Evolutionary conservation across 37 sponge, comb jelly and placozoan species (phyloP).

Genomic region (Petrosia ficiformis): DNA sequence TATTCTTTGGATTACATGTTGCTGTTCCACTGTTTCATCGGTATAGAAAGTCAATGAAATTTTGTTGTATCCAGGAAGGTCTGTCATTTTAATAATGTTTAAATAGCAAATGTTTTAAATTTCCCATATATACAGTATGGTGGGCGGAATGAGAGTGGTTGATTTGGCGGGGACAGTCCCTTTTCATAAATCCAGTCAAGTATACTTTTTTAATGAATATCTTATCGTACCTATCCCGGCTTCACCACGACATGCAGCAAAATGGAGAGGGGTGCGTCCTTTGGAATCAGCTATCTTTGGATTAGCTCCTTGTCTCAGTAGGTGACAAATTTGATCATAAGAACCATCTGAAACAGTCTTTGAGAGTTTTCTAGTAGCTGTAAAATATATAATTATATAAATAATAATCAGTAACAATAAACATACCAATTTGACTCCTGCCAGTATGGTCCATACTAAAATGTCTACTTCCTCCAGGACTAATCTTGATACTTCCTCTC

Average conservation of each 20-base stretch:
- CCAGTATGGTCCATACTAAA: conserved; percentile 2
- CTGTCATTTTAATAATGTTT: too few species aligned
- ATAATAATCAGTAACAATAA: background rate
- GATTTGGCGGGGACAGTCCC: background rate
- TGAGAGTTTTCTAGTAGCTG: conserved; percentile 1
- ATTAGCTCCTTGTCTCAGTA: conserved; percentile 54
- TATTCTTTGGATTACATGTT: too few species aligned
- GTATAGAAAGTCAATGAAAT: too few species aligned
- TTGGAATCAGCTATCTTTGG: conserved; percentile 42
- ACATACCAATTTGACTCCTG: background rate
- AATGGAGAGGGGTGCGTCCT: conserved; percentile 79
- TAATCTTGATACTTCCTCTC: background rate
- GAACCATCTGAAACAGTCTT: background rate
- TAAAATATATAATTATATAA: background rate
- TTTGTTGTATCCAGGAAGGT: too few species aligned
- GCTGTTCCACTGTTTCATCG: too few species aligned
- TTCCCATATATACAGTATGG: background rate
- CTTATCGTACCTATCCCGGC: conserved; percentile 2
- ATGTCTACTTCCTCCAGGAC: background rate
- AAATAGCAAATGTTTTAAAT: too few species aligned
- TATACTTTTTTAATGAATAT: background rate
- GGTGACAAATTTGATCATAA: conserved; percentile 22
- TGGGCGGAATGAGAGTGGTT: background rate
- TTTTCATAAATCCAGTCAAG: background rate
- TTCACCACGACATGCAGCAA: conserved; percentile 65